phyloP scores from a whole-genome alignment of 2,797 vertebrate genomes.

The Cuculus canorus region DNA sequence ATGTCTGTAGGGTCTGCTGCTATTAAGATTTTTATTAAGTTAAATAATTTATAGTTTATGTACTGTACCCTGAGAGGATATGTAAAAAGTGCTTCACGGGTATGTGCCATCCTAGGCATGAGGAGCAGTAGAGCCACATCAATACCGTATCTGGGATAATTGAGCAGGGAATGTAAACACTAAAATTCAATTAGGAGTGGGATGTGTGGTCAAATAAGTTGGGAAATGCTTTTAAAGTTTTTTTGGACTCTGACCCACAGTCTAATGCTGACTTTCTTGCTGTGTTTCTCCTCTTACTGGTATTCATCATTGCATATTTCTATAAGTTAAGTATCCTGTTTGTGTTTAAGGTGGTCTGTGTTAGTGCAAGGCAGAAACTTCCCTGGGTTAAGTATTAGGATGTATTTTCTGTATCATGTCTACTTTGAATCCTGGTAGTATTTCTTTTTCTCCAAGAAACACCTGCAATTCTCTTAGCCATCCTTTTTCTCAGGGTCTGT shows the following conservation, averaged over 20 bases:
- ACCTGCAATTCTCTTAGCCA: neutral
- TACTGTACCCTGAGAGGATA: neutral
- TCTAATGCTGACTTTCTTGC: neutral
- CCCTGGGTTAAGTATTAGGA: neutral
- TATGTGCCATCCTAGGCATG: neutral
- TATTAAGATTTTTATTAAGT: neutral
- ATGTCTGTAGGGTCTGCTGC: neutral
- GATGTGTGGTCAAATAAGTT: neutral
- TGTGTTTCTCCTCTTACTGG: neutral
- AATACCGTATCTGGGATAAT: neutral
- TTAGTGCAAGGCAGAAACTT: neutral
- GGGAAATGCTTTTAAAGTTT: neutral
- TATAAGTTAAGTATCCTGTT: neutral
- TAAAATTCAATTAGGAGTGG: neutral
- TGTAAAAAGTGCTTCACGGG: neutral
- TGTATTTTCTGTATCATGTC: neutral
- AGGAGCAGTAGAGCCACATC: neutral
- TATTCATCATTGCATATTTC: neutral
- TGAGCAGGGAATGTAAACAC: neutral
- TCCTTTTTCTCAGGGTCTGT: neutral
- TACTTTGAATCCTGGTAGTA: neutral
- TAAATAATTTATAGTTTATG: constrained; percentile 4
- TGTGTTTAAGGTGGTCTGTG: neutral
- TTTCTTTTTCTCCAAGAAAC: neutral
- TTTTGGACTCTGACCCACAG: neutral